These are phyloP conservation scores for Brachystomella parvula DNA, from an alignment of 1,140 invertebrate genomes.

Conservation along the genomic window DNA sequence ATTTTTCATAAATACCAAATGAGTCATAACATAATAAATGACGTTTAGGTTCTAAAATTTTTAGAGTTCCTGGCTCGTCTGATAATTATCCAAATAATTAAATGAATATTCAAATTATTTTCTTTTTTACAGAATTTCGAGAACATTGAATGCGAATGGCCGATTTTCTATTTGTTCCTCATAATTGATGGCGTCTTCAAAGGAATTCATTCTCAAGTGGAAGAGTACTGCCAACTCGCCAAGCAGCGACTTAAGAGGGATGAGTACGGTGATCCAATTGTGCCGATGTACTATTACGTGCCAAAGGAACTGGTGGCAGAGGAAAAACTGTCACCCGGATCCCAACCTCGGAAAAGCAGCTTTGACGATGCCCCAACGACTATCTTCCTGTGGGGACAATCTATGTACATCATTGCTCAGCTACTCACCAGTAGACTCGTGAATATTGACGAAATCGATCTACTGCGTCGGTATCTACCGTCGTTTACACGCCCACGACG, in stretches of 20 bases:
- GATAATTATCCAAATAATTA: slow-evolving; percentile 4
- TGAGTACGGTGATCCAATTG: slow-evolving; percentile 71
- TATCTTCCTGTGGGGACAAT: slow-evolving; percentile 79
- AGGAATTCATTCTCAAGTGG: slow-evolving; percentile 78
- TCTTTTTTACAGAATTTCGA: slow-evolving; percentile 70
- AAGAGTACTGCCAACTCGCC: slow-evolving; percentile 80
- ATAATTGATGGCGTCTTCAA: slow-evolving; percentile 92
- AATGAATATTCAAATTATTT: too few species aligned
- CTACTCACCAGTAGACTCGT: slow-evolving; percentile 78
- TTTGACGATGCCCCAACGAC: slow-evolving; percentile 49
- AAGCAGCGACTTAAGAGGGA: slow-evolving; percentile 68
- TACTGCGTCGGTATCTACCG: slow-evolving; percentile 86
- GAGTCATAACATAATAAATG: too few species aligned
- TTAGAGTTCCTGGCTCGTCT: background rate
- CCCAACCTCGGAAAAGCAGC: slow-evolving; percentile 55
- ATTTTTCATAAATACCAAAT: too few species aligned
- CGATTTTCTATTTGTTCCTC: slow-evolving; percentile 89
- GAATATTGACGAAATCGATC: slow-evolving; percentile 92
- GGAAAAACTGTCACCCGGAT: slow-evolving; percentile 65
- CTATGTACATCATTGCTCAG: slow-evolving; percentile 87
- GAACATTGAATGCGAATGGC: slow-evolving; percentile 96
- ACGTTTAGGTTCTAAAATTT: background rate
- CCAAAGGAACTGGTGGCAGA: slow-evolving; percentile 67
- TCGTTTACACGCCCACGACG: slow-evolving; percentile 87
- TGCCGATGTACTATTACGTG: slow-evolving; percentile 85